Evolutionary conservation across 1,140 invertebrate genomes (phyloP), one percentile per base, ranked within the genome.

Genomic region (Micrasema longulum): DNA sequence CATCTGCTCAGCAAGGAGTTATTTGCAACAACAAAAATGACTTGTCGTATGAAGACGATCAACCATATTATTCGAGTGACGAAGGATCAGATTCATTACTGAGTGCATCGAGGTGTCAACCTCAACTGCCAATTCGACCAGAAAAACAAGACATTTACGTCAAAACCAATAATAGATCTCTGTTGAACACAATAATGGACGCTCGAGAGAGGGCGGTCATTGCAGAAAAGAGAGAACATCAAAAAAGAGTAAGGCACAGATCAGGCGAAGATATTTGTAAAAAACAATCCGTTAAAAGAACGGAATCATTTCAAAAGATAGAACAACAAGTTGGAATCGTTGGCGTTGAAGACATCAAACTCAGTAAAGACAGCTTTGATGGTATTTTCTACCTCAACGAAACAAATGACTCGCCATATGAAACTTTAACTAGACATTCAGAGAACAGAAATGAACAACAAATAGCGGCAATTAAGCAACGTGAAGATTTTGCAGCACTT

Each of bases 71-170:
- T 77, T 87, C 86, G 0, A 88, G 87, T 22, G 89, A 89, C 52
- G 89, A 91, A 77, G 89, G 89, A 10, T 91, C 90, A 1, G 91
- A 92, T 79, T 92, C 90, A 0, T 80, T 92, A 10, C 78, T 92
- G 0, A 91, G 90, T 73, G 87, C 89, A 0, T 91, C 90, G 0
- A 88, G 88, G 60, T 88, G 81, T 76, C 81, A 82, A 53, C 80
- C 84, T 45, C 77, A 80, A 52, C 74, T 81, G 5, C 77, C 79
- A 4, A 82, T 79, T 76, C 80, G 84, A 77, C 81, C 72, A 31
- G 77, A 78, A 50, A 72, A 76, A 41, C 52, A 71, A 38, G 60
- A 78, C 12, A 43, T 66, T 7, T 71, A 65, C 18, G 73, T 76
- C 10, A 76, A 76, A 64, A 76, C 76, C 20, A 76, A 74, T 23